Conservation (phyloP, 2,113 vertebrate genomes). For the Grantiella picta region DNA sequence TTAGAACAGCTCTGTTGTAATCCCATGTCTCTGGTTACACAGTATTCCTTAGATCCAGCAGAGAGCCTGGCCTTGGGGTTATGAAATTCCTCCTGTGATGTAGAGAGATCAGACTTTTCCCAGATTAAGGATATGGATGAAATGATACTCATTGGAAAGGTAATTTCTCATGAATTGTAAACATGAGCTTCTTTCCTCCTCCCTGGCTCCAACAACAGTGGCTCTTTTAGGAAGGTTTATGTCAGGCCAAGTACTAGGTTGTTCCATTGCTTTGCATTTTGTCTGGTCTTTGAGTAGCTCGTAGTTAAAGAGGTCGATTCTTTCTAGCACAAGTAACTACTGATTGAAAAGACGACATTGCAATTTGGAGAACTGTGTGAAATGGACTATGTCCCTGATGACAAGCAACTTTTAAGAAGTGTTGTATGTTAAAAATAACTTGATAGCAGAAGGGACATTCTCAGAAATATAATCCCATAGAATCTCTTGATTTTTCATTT, state of each 20-base stretch:
- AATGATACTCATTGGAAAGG: not conserved
- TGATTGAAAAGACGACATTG: not conserved
- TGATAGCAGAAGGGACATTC: not conserved
- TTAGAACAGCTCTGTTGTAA: not conserved
- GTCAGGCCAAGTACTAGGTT: not conserved
- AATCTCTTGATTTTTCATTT: not conserved
- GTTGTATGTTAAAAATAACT: not conserved
- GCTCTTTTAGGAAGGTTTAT: not conserved
- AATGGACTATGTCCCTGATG: not conserved
- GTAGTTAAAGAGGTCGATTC: not conserved
- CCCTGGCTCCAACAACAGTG: not conserved
- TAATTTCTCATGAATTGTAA: not conserved
- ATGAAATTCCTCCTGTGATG: not conserved
- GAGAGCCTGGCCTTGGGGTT: not conserved
- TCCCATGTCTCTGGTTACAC: not conserved
- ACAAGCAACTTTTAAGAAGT: not conserved
- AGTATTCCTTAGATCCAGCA: not conserved
- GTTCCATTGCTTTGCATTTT: not conserved
- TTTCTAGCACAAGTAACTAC: not conserved
- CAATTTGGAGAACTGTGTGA: not conserved
- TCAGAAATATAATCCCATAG: not conserved
- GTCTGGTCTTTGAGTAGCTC: not conserved
- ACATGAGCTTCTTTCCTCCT: not conserved
- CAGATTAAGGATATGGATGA: not conserved
- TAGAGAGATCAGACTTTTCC: not conserved